Evolutionary conservation across 2,797 vertebrate species (phyloP).

Genomic region (Micropoecilia bifurca): DNA sequence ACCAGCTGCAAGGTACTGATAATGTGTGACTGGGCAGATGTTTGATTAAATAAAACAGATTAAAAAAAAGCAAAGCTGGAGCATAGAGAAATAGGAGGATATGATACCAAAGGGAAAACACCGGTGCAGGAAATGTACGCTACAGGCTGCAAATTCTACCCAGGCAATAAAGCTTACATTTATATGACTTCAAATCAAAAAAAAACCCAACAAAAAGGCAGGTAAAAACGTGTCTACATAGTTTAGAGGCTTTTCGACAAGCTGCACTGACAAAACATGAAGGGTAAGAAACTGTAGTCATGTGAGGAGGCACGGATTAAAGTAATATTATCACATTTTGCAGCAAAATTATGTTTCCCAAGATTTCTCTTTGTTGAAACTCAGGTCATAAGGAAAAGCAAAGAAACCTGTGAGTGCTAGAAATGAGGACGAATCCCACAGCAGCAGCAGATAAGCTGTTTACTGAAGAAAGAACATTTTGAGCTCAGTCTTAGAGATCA

Average conservation of each 20-base stretch:
- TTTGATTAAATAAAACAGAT: constrained; percentile 32
- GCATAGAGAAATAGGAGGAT: constrained; percentile 4
- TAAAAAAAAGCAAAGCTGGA: background rate
- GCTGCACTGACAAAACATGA: background rate
- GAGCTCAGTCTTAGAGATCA: background rate
- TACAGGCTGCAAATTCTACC: background rate
- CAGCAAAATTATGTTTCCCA: background rate
- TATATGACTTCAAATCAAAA: background rate
- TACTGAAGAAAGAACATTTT: background rate
- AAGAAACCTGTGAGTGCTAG: background rate
- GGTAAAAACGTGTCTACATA: background rate
- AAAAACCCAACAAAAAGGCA: too few relatives aligned
- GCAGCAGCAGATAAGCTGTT: background rate
- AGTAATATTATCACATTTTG: background rate
- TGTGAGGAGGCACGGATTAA: background rate
- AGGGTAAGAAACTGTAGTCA: background rate
- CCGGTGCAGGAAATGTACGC: background rate
- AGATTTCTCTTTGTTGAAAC: background rate
- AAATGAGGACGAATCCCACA: too few relatives aligned
- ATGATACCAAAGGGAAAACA: constrained; percentile 4
- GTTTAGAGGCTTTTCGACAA: background rate
- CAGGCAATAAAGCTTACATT: background rate
- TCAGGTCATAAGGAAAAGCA: background rate
- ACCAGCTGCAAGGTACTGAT: constrained; percentile 22
- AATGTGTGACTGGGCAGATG: constrained; percentile 6